Evolutionary conservation across 2,797 vertebrate genomes (phyloP).

Genomic region (Geotrypetes seraphini): DNA sequence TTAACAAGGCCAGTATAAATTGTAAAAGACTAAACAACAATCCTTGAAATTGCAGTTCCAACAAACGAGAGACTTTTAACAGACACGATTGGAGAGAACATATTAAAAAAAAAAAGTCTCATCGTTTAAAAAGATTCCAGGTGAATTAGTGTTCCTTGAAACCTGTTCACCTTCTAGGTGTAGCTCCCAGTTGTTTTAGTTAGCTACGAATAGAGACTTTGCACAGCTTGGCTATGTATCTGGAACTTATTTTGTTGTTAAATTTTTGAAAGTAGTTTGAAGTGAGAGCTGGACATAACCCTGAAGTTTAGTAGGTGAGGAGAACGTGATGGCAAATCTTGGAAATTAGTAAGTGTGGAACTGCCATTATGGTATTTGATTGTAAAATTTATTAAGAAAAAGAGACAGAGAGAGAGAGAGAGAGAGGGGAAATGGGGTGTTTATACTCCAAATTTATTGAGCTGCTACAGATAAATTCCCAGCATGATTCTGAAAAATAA

Average conservation of each 20-base stretch:
- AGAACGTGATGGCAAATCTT: slow-evolving; percentile 61
- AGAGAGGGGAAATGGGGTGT: slow-evolving; percentile 61
- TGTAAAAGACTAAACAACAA: slow-evolving; percentile 38
- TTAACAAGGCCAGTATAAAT: slow-evolving; percentile 70
- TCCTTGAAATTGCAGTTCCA: slow-evolving; percentile 29
- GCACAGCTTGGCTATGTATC: slow-evolving; percentile 74
- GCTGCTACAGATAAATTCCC: slow-evolving; percentile 91
- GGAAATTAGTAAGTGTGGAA: slow-evolving; percentile 60
- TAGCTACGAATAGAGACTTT: slow-evolving; percentile 72
- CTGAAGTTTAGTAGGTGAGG: slow-evolving; percentile 54
- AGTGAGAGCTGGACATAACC: slow-evolving; percentile 49
- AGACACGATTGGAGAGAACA: background rate
- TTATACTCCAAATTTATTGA: slow-evolving; percentile 67
- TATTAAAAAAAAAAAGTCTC: no score
- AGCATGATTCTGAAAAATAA: slow-evolving; percentile 65
- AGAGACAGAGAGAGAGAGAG: slow-evolving; percentile 29
- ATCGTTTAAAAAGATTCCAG: slow-evolving; percentile 4
- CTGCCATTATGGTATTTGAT: slow-evolving; percentile 71
- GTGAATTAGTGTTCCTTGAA: slow-evolving; percentile 41
- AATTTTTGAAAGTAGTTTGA: slow-evolving; percentile 52
- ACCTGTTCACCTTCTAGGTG: slow-evolving; percentile 42
- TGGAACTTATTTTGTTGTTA: slow-evolving; percentile 50
- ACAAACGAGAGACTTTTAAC: slow-evolving; percentile 18
- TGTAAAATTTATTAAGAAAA: slow-evolving; percentile 52
- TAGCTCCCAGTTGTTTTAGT: slow-evolving; percentile 21